These are phyloP conservation scores for Drosophila subpulchrella DNA, from an alignment of 1,140 invertebrate species.

Conservation along the genomic window DNA sequence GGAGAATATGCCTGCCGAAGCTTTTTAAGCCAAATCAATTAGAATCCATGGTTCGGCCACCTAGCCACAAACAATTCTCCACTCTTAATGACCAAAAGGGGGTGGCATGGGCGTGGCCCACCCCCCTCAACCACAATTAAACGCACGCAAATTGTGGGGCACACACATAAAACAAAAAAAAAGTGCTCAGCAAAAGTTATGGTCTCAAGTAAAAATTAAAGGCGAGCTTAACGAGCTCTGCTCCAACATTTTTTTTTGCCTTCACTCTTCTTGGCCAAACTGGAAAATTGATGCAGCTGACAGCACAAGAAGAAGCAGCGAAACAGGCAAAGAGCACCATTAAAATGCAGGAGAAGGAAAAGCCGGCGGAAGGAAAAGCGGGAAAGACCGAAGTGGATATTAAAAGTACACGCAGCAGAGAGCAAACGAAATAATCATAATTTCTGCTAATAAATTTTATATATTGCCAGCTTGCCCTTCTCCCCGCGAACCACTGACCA, in stretches of 20 bases:
- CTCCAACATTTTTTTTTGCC: conserved; percentile 10
- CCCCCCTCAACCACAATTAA: conserved; percentile 68
- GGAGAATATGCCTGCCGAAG: conserved; percentile 22
- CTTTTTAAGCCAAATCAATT: conserved; percentile 53
- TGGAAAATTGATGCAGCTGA: conserved; percentile 75
- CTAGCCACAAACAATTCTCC: conserved; percentile 45
- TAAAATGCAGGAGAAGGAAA: conserved; percentile 67
- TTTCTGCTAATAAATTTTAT: conserved; percentile 83
- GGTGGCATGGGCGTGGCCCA: background rate
- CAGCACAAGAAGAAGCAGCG: conserved; percentile 42
- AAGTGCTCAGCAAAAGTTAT: conserved; percentile 59
- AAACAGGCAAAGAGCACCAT: conserved; percentile 45
- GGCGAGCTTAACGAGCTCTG: conserved; percentile 73
- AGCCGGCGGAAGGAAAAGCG: conserved; percentile 2
- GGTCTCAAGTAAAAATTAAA: conserved; percentile 77
- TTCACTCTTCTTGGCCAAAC: conserved; percentile 17
- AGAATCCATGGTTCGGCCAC: conserved; percentile 14
- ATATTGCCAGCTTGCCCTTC: conserved; percentile 51
- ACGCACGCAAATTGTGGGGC: conserved; percentile 69
- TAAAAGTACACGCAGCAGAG: conserved; percentile 77
- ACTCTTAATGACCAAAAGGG: conserved; percentile 51
- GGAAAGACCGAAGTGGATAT: conserved; percentile 64
- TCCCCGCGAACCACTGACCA: conserved; percentile 19
- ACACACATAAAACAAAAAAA: conserved; percentile 55
- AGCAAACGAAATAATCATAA: conserved; percentile 80